Conservation (phyloP, 2,113 vertebrate genomes). For the Neomonachus schauinslandi region DNA sequence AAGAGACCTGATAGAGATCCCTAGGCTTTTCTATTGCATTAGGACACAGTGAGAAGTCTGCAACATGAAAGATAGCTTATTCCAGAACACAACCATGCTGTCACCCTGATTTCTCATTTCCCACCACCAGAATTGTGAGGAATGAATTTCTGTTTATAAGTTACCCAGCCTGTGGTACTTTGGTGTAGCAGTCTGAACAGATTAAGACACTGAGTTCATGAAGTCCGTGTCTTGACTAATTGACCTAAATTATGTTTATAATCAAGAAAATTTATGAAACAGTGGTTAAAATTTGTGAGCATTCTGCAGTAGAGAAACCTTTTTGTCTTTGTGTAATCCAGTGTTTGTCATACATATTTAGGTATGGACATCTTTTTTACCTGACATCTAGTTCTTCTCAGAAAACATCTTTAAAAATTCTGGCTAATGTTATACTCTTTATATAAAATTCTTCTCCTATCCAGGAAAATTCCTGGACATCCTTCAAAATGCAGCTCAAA, state of each 20-base stretch:
- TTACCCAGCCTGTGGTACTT: background rate
- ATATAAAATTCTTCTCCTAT: background rate
- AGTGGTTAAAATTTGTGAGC: background rate
- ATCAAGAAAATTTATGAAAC: background rate
- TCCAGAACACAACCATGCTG: background rate
- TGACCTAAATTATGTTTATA: background rate
- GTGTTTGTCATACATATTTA: background rate
- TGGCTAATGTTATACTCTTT: background rate
- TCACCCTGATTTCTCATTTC: background rate
- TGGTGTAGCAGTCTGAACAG: background rate
- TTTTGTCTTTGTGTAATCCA: background rate
- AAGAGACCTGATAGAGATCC: background rate
- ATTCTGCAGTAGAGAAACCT: background rate
- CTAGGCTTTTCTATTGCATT: background rate
- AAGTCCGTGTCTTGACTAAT: background rate
- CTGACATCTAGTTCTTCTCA: background rate
- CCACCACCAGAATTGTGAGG: background rate
- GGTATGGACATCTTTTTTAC: background rate
- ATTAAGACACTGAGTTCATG: background rate
- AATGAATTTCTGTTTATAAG: background rate
- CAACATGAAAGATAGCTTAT: background rate
- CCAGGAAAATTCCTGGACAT: background rate
- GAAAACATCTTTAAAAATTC: background rate
- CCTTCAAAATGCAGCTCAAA: background rate
- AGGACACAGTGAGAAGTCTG: background rate